Evolutionary conservation across 2,888 invertebrate species (phyloP), one percentile per base, ranked within the genome.

Genomic region (Philaethria dido): DNA sequence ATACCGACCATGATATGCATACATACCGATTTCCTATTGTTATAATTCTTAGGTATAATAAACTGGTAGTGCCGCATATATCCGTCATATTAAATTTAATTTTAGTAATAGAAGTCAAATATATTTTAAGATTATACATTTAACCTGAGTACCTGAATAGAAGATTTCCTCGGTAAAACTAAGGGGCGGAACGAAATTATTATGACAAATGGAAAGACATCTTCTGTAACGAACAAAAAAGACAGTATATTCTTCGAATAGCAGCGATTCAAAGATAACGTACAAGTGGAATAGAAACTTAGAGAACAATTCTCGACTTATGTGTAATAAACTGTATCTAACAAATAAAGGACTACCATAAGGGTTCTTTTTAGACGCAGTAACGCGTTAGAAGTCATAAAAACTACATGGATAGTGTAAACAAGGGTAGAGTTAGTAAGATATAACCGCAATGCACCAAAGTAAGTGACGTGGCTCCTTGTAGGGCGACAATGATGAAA

Each of bases 381-480:
- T 86, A 84, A 84, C 74, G 76, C 77, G 86, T 88, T 84, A 86
- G 16, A 85, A 87, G 85, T 86, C 86, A 85, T 91, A 90, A 89
- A 89, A 89, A 86, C 82, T 85, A 86, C 82, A 83, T 80, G 85
- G 80, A 85, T 85, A 78, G 82, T 88, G 87, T 87, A 88, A 89
- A 89, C 86, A 89, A 83, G 88, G 89, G 87, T 79, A 80, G 80
- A 84, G 84, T 79, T 76, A 70, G 76, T 85, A 77, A 78, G 73
- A 75, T 74, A 71, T 80, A 80, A 83, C 89, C 88, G 90, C 90
- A 90, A 86, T 92, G 92, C 91, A 92, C 90, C 91, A 91, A 88
- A 89, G 84, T 90, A 88, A 89, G 85, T 90, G 91, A 91, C 89
- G 89, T 84, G 82, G 89, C 88, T 88, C 77, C 89, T 88, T 84